Conservation (phyloP, 2,113 vertebrate species). For the Sciurus niger region DNA sequence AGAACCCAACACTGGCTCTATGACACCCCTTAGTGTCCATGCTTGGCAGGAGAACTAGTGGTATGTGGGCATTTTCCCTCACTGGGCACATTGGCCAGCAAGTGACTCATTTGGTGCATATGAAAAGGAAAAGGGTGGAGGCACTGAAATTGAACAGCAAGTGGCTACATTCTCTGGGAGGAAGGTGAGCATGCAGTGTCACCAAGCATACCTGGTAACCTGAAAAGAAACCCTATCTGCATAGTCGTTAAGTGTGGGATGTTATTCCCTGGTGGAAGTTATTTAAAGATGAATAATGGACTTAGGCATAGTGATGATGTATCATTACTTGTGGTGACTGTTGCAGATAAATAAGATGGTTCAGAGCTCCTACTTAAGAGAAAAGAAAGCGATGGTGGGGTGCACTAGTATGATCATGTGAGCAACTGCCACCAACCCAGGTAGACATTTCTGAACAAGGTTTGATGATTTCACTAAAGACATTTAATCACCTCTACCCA, state of each 20-base stretch:
- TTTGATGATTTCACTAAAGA: constrained; percentile 6
- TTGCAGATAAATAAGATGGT: constrained; percentile 36
- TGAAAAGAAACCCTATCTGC: neutral
- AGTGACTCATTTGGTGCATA: neutral
- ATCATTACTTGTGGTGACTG: constrained; percentile 3
- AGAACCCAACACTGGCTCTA: neutral
- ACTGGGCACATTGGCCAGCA: neutral
- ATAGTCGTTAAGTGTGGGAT: neutral
- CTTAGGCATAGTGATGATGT: neutral
- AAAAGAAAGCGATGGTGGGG: constrained; percentile 1
- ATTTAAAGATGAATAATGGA: constrained; percentile 31
- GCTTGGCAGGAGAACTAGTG: neutral
- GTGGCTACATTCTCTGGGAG: neutral
- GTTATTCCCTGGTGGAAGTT: neutral
- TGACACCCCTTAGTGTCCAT: too few relatives aligned
- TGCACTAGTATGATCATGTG: neutral
- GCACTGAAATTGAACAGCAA: neutral
- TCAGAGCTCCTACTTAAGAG: constrained; percentile 3
- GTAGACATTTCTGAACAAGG: constrained; percentile 12
- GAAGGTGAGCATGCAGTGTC: neutral
- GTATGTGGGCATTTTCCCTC: neutral
- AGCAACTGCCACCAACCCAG: neutral
- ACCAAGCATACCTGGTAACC: neutral
- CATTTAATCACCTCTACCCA: neutral
- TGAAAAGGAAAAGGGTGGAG: neutral